Base-by-base conservation (phyloP, 2,113 vertebrate species). In the Mastomys coucha region DNA sequence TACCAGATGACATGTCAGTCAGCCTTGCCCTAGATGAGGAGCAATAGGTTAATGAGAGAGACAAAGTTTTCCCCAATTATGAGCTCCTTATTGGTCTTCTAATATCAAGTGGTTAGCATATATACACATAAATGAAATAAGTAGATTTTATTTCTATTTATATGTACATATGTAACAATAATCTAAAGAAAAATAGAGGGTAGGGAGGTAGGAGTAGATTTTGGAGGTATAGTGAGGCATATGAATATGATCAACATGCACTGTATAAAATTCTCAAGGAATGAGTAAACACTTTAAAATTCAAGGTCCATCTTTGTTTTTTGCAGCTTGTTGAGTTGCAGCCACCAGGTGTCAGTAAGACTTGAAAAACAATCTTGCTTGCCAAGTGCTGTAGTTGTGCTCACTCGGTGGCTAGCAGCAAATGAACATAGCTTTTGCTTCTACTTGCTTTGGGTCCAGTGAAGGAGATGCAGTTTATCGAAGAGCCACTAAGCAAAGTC, bases 341-440 rank as follows among this genome's bases (percentile, higher is more conserved):
- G 78, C 94, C 97, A 97, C 86, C 70, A 95, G 94, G 89, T 94
- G 95, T 97, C 96, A 97, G 89, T 94, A 96, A 76, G 72, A 76
- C 87, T 94, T 93, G 86, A 14, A 88, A 93, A 93, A 88, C 89
- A 81, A 53, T 51, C 58, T 14, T 8, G 16, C 39, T 80, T 76
- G 28, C 17, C 7, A 63, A 93, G 69, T 78, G 10, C 69, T 89
- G 22, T 14, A 31, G 56, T 78, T 65, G 80, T 92, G 20, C 39
- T 94, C 49, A 31, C 75, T 95, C 56, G 9, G 28, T 28, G 31
- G 60, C 67, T 81, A 65, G 51, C 26, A 96, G 70, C 8, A 88
- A 94, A 93, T 93, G 70, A 94, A 93, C 85, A 84, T 0, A 89
- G 24, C 70, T 19, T 91, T 80, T 70, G 51, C 12, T 93, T 91